Conservation (phyloP, 2,797 vertebrate species). For the Carduelis carduelis region DNA sequence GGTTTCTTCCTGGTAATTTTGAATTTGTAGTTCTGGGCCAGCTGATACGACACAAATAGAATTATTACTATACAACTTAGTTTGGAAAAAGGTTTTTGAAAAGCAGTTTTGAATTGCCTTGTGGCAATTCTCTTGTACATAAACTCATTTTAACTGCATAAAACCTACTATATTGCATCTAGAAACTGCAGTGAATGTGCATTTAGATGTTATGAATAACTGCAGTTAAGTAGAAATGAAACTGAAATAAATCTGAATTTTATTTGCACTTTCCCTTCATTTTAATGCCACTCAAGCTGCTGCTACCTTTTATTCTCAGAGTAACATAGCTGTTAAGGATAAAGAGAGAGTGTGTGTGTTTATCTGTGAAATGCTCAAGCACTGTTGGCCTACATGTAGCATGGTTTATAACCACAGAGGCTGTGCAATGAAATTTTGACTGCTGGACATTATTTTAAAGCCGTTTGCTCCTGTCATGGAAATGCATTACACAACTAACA, state of each 20-base stretch:
- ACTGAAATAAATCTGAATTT: conserved; percentile 76
- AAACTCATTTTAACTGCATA: conserved; percentile 73
- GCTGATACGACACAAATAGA: conserved; percentile 55
- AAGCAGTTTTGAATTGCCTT: conserved; percentile 63
- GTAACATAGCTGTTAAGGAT: conserved; percentile 22
- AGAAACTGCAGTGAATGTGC: conserved; percentile 61
- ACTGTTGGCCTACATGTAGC: conserved; percentile 43
- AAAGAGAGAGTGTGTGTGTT: neutral
- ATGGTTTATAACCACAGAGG: conserved; percentile 45
- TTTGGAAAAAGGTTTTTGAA: conserved; percentile 31
- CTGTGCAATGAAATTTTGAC: conserved; percentile 48
- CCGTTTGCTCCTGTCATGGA: conserved; percentile 44
- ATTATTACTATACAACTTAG: conserved; percentile 34
- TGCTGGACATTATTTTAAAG: conserved; percentile 62
- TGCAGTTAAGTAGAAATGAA: conserved; percentile 70
- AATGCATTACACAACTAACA: conserved; percentile 20
- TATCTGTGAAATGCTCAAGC: conserved; percentile 41
- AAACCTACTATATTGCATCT: conserved; percentile 66
- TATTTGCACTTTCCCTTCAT: conserved; percentile 68
- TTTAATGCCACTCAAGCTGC: conserved; percentile 65
- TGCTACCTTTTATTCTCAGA: conserved; percentile 22
- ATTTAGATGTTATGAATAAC: conserved; percentile 75
- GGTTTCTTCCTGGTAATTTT: conserved; percentile 44
- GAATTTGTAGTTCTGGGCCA: conserved; percentile 39
- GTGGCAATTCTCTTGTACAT: conserved; percentile 69